phyloP scores from a whole-genome alignment of 2,888 invertebrate species.

The Rhogogaster chlorosoma region DNA sequence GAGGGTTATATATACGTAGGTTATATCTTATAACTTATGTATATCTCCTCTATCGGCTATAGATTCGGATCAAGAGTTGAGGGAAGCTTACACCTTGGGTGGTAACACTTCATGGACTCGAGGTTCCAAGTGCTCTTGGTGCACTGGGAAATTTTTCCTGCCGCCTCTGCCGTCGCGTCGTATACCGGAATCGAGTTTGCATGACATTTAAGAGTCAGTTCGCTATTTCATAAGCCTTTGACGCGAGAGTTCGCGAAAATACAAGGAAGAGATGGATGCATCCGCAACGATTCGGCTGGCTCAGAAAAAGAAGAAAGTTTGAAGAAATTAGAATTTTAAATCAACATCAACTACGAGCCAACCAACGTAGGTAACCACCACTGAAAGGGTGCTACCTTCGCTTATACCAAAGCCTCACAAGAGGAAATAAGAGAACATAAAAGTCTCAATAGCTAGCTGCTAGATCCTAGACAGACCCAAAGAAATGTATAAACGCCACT shows the following conservation, averaged over 20 bases:
- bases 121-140: slow-evolving; percentile 40
- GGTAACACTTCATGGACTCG: slow-evolving; percentile 30
- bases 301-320: slow-evolving; percentile 60
- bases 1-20: slow-evolving; percentile 28
- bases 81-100: slow-evolving; percentile 22
- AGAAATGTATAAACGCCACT: slow-evolving; percentile 41
- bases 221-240: slow-evolving; percentile 68
- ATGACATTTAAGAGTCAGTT: slow-evolving; percentile 67
- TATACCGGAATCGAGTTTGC: slow-evolving; percentile 68
- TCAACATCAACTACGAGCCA: slow-evolving; percentile 61
- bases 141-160: slow-evolving; percentile 42
- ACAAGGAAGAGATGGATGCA: slow-evolving; percentile 45
- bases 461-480: slow-evolving; percentile 31
- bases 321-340: slow-evolving; percentile 72
- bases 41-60: slow-evolving; percentile 45
- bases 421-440: not conserved
- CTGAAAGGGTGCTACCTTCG: slow-evolving; percentile 18
- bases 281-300: slow-evolving; percentile 56
- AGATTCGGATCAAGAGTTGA: slow-evolving; percentile 29
- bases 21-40: slow-evolving; percentile 46
- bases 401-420: slow-evolving; percentile 21
- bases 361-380: not conserved
- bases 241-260: slow-evolving; percentile 48
- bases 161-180: slow-evolving; percentile 7
- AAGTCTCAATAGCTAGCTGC: slow-evolving; percentile 1